These are phyloP conservation scores for Drosophila multiciliata DNA, from an alignment of 2,888 invertebrate genomes.

Conservation along the genomic window DNA sequence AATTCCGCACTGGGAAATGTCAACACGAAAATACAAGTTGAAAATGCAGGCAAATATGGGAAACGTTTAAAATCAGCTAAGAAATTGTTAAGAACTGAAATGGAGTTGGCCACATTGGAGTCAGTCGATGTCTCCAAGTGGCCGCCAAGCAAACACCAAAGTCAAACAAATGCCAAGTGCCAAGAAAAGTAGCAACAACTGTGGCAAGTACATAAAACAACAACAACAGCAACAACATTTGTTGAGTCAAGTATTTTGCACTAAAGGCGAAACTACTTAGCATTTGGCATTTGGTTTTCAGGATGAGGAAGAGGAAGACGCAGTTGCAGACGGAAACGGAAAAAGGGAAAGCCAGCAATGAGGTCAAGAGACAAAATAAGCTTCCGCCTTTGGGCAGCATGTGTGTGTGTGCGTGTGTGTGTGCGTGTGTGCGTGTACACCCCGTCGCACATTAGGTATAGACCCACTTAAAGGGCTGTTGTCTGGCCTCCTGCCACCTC, in stretches of 20 bases:
- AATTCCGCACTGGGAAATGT: background rate
- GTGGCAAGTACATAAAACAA: slow-evolving; percentile 3
- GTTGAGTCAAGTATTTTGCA: slow-evolving; percentile 65
- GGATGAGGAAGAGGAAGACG: slow-evolving; percentile 11
- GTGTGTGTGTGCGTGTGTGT: slow-evolving; percentile 13
- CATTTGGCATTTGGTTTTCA: slow-evolving; percentile 52
- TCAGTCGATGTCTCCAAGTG: slow-evolving; percentile 28
- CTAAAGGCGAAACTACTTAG: slow-evolving; percentile 79
- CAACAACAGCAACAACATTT: slow-evolving; percentile 8
- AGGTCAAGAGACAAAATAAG: slow-evolving; percentile 79
- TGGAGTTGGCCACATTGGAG: slow-evolving; percentile 9
- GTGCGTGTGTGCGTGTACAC: slow-evolving; percentile 11
- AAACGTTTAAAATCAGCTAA: background rate
- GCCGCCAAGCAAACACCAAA: slow-evolving; percentile 57
- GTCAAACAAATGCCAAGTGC: slow-evolving; percentile 49
- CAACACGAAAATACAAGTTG: background rate
- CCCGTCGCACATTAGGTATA: slow-evolving; percentile 11
- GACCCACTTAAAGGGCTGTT: slow-evolving; percentile 42
- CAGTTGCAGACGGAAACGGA: slow-evolving; percentile 20
- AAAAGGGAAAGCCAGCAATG: slow-evolving; percentile 55
- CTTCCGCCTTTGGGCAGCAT: slow-evolving; percentile 52
- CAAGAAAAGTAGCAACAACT: slow-evolving; percentile 34
- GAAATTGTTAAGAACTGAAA: slow-evolving; percentile 7
- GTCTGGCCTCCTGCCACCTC: slow-evolving; percentile 25
- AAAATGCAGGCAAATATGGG: background rate